Conservation (phyloP, 2,797 vertebrate genomes). For the Sciurus carolinensis region DNA sequence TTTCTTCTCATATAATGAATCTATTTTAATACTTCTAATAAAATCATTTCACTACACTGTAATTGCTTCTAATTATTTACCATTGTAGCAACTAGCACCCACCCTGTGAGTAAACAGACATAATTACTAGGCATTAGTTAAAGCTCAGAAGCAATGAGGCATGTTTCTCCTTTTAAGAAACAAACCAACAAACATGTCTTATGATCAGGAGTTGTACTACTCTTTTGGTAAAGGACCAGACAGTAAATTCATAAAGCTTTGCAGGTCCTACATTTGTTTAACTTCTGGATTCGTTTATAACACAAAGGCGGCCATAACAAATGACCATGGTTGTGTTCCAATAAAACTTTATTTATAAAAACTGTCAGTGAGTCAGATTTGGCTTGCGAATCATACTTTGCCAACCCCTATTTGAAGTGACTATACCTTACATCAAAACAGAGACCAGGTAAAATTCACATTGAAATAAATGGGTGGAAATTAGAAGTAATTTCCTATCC, state of each 20-base stretch:
- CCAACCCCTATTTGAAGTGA: background rate
- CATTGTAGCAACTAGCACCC: conserved; percentile 43
- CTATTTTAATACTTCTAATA: conserved; percentile 57
- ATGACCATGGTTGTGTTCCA: background rate
- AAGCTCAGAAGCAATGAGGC: conserved; percentile 71
- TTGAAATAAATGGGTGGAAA: background rate
- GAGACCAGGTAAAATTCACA: background rate
- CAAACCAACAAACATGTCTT: background rate
- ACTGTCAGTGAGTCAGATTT: background rate
- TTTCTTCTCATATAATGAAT: conserved; percentile 47
- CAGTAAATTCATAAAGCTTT: background rate
- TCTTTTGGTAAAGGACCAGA: background rate
- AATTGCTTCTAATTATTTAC: conserved; percentile 71
- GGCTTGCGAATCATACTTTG: background rate
- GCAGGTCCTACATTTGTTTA: background rate
- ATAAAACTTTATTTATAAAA: conserved; percentile 48
- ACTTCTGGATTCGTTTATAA: background rate
- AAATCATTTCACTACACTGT: background rate
- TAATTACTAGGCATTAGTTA: conserved; percentile 76
- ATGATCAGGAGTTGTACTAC: background rate
- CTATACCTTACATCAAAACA: background rate
- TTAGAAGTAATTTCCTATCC: background rate
- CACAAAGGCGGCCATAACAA: background rate
- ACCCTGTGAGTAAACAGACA: conserved; percentile 53
- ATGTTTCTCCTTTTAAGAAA: conserved; percentile 57